phyloP scores from a whole-genome alignment of 2,888 invertebrate genomes.

The Campoplex capitator region DNA sequence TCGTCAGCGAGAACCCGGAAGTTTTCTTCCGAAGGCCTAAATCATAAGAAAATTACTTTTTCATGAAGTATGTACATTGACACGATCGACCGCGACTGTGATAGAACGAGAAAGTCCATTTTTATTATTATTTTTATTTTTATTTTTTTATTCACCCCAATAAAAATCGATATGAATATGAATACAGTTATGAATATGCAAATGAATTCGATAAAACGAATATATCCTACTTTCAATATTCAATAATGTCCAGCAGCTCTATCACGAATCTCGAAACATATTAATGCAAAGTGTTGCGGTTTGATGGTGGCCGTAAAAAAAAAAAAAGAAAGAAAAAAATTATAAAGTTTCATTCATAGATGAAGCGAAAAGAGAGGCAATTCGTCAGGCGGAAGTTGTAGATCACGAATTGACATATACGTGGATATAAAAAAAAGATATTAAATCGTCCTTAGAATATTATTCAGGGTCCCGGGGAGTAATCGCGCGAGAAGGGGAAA shows the following conservation, averaged over 20 bases:
- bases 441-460: conserved; percentile 45
- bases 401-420: conserved; percentile 38
- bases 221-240: not conserved
- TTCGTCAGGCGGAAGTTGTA: conserved; percentile 37
- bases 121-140: no score
- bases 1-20: no score
- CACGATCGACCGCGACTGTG: no score
- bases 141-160: no score
- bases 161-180: no score
- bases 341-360: conserved; percentile 9
- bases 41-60: no score
- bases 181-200: not conserved
- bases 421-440: conserved; percentile 2
- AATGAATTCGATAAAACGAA: not conserved
- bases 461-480: conserved; percentile 26
- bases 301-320: not conserved
- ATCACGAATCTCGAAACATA: conserved; percentile 9
- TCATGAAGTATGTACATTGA: no score
- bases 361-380: not conserved
- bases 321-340: not conserved
- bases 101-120: no score
- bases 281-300: not conserved
- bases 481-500: conserved; percentile 42
- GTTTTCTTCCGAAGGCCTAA: no score
- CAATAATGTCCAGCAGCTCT: conserved; percentile 5